Evolutionary conservation across 2,888 invertebrate species (phyloP), one percentile per base, ranked within the genome.

Genomic region (Chaitophorus viminalis): DNA sequence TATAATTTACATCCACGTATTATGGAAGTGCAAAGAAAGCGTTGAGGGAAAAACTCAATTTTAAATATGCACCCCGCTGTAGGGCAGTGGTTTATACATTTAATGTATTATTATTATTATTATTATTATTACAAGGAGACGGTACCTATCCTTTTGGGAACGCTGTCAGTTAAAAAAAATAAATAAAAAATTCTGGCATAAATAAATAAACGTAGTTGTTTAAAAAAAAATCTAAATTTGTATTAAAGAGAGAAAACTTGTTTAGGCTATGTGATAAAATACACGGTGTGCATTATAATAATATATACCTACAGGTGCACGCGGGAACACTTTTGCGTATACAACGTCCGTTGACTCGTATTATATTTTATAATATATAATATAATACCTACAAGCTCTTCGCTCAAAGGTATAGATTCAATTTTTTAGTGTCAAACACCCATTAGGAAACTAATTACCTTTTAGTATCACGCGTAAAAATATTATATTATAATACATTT

Each of bases 361-460:
- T 68, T 46, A 11, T 46, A 11, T 14, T 46, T 68, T 68, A 68
- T 68, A 21, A 60, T 25, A 60, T 21, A 21, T 21, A 60, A 60
- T 21, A 3, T 29, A 31, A 1, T 3, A n/a, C n/a, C n/a, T n/a
- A 1, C 17, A 39, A 39, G 68, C 39, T 68, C 60, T 79, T 60
- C 39, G 46, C 46, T 29, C 39, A 39, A 21, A 46, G 29, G 68
- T 70, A n/a, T n/a, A 46, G 14, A 68, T 81, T 81, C 68, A 68
- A 81, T 79, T 79, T 79, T 79, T 79, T 65, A 79, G 33, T 21
- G 79, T 79, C 60, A 79, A 60, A 79, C n/a, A 36, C 17, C 79
- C 79, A 79, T 79, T 79, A 65, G 36, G n/a, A 60, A 79, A 65
- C 79, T 79, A 79, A 79, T 79, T 79, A 65, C 79, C 36, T 79